Base-by-base conservation (phyloP, 35 echinoderm and acorn worm species). In the Heliocidaris tuberculata region DNA sequence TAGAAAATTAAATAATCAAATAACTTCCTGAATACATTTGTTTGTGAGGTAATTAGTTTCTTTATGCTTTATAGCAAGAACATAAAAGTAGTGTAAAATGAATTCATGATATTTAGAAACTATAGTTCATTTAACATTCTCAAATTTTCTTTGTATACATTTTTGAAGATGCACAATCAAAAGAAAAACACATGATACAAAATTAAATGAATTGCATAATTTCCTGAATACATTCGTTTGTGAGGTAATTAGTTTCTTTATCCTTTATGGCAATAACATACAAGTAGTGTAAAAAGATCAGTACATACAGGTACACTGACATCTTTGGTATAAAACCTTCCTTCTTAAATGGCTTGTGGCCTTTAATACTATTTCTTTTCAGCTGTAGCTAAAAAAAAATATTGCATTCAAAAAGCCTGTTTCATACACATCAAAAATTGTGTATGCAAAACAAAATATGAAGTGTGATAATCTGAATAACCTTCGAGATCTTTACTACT, bases 51-150 rank as follows among this genome's bases (percentile, higher is more conserved):
- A 86, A 86, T 86, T 5, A 86, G 85, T 86, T 86, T 17, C 85
- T 86, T 86, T 86, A 5, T 86, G 85, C 85, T 86, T 86, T 86
- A 17, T 86, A 15, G 85, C 85, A 86, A 86, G 85, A 86, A 15
- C 16, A 17, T 86, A 86, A 86, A 31, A n/a, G n/a, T n/a, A n/a
- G n/a, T n/a, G n/a, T n/a, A n/a, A n/a, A 86, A 86, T 86, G 85
- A 86, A 86, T 86, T 86, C 85, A 86, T 86, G 31, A n/a, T n/a
- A n/a, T 86, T 86, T 7, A 86, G 85, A 86, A 86, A 86, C 85
- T 17, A 31, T 3, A 7, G 5, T 86, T 86, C 5, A 86, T 86
- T 86, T 86, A 86, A 86, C 16, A 86, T 86, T 86, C 85, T 86
- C 85, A 86, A 86, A 86, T 86, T 86, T 86, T 86, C 85, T 86